Evolutionary conservation across 2,113 vertebrate genomes (phyloP).

Genomic region (Cygnus atratus): DNA sequence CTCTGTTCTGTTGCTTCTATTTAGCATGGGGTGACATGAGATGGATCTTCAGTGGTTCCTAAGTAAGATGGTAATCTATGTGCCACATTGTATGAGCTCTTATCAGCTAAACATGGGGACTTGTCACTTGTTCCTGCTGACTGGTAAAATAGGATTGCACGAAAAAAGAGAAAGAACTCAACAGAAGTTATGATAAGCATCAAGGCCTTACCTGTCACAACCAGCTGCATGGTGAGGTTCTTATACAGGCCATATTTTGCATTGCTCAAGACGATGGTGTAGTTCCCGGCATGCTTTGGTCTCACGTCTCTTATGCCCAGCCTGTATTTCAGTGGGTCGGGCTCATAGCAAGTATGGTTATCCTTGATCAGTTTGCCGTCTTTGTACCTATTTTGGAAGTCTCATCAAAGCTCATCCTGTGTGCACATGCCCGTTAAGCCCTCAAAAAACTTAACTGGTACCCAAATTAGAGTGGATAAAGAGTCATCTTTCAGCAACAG

Average conservation of each 20-base stretch:
- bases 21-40: not conserved
- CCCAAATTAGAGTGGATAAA: not conserved
- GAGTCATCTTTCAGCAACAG: not conserved
- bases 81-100: not conserved
- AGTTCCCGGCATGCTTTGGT: slow-evolving; percentile 81
- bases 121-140: not conserved
- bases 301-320: slow-evolving; percentile 81
- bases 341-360: slow-evolving; percentile 81
- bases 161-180: not conserved
- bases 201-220: slow-evolving; percentile 79
- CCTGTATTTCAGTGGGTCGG: slow-evolving; percentile 57
- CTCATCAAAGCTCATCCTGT: not conserved
- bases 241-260: slow-evolving; percentile 68
- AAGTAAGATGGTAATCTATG: not conserved
- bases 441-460: not conserved
- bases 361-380: slow-evolving; percentile 79
- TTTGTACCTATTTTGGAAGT: slow-evolving; percentile 82
- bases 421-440: not conserved
- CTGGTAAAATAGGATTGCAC: not conserved
- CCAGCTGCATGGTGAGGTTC: slow-evolving; percentile 84
- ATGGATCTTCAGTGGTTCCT: not conserved
- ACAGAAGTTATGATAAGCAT: not conserved
- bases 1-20: not conserved
- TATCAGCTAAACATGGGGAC: not conserved
- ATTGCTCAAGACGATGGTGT: slow-evolving; percentile 81